Conservation (phyloP, 2,797 vertebrate genomes). For the Tokudaia muenninki region DNA sequence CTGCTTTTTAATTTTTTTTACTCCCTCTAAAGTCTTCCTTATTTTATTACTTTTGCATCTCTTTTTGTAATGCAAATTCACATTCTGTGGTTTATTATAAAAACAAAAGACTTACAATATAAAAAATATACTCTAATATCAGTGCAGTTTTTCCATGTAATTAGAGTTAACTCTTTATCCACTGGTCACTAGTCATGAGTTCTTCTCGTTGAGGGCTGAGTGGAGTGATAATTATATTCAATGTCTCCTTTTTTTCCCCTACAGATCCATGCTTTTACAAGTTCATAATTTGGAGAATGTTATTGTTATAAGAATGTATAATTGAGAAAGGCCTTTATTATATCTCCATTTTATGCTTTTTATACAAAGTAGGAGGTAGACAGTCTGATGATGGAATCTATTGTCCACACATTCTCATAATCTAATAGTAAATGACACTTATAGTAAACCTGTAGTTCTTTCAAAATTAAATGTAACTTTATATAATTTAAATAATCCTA, state of each 20-base stretch:
- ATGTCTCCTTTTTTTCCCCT: background rate
- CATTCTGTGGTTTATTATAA: conserved; percentile 7
- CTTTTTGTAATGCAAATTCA: conserved; percentile 24
- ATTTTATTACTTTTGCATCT: background rate
- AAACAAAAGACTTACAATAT: background rate
- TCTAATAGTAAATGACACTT: conserved; percentile 53
- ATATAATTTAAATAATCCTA: conserved; percentile 54
- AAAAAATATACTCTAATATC: background rate
- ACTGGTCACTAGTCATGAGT: background rate
- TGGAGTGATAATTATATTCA: background rate
- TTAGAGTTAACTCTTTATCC: background rate
- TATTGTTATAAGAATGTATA: conserved; percentile 6
- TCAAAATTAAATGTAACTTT: conserved; percentile 54
- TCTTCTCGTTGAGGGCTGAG: background rate
- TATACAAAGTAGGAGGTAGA: conserved; percentile 37
- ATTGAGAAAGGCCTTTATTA: background rate
- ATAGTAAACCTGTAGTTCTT: conserved; percentile 47
- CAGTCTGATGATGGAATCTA: background rate
- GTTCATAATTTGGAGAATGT: conserved; percentile 1
- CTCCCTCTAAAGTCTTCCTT: conserved; percentile 24
- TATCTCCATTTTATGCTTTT: conserved; percentile 29
- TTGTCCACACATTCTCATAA: conserved; percentile 29
- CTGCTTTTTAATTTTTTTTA: background rate
- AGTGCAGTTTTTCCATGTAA: conserved; percentile 33
- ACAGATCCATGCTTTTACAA: background rate